Base-by-base conservation (phyloP, 2,888 invertebrate genomes). In the Chloroclystis v-ata region DNA sequence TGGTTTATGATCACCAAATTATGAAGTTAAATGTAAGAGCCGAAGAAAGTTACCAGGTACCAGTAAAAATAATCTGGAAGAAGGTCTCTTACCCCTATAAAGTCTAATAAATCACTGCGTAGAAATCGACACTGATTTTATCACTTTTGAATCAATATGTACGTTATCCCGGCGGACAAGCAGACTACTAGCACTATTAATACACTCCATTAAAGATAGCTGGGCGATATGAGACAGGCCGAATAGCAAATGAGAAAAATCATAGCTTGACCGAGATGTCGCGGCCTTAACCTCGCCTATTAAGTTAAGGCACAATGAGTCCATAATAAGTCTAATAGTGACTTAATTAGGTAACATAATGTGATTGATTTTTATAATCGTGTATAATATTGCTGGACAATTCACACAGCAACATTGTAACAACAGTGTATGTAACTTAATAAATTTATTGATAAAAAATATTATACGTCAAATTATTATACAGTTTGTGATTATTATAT, bases 191-290 rank as follows among this genome's bases (percentile, higher is more conserved):
- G 60, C 69, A 78, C 79, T 78, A 78, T 77, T 78, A 68, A 78
- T 78, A 75, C 61, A 73, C 69, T 75, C 67, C 63, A 72, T 69
- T 74, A 33, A 71, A 72, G 75, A 76, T 75, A 77, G 75, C 69
- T 71, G 68, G 60, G 62, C 72, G 69, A 61, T 64, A 63, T 75
- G 69, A 66, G 68, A 61, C 70, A 65, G 61, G 69, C 75, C 74
- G 78, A 76, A 78, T 78, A 65, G 65, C 78, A 81, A 82, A 81
- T 81, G 82, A 81, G 78, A 72, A 75, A 80, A 79, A 81, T 78
- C 73, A 69, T 70, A 59, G 59, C 58, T 60, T 65, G 63, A 66
- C 62, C 61, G 57, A 57, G 57, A 57, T 64, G 64, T 64, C 61
- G 57, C 57, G 63, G 54, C 63, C 58, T 60, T 64, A 57, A 57